A percentile compares a stretch with the other conserved stretches of the same genome.
phyloP scores from a whole-genome alignment of 1,140 invertebrate genomes.

The Mercenaria mercenaria region DNA sequence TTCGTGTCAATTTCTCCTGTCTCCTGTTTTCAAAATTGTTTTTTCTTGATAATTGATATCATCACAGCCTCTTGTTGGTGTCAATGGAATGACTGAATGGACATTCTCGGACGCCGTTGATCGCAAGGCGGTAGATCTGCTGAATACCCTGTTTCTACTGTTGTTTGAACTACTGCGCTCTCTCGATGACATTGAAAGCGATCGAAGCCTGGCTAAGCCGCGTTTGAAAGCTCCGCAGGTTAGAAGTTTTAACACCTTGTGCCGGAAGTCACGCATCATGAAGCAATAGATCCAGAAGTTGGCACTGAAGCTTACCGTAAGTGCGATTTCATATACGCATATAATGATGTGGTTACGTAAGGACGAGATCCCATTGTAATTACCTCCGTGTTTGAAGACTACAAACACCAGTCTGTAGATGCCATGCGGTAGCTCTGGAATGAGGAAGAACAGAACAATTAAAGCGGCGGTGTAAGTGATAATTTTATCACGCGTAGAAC shows the following conservation, averaged over 20 bases:
- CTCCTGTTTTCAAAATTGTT: neutral
- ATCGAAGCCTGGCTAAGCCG: neutral
- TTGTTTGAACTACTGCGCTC: conserved; percentile 11
- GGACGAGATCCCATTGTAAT: neutral
- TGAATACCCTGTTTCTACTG: conserved; percentile 44
- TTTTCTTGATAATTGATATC: neutral
- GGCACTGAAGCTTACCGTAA: conserved; percentile 35
- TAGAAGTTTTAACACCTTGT: neutral
- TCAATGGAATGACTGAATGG: conserved; percentile 2
- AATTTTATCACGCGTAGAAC: neutral
- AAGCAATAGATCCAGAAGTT: conserved; percentile 63
- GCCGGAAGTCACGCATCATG: conserved; percentile 63
- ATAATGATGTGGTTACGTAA: conserved; percentile 1
- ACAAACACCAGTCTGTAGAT: conserved; percentile 21
- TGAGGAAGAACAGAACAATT: conserved; percentile 54
- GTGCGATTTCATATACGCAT: conserved; percentile 28
- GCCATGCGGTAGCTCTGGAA: conserved; percentile 51
- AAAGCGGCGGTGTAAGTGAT: conserved; percentile 37
- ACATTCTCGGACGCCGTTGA: conserved; percentile 44
- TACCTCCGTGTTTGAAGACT: neutral
- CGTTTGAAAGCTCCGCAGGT: conserved; percentile 11
- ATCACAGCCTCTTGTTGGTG: neutral
- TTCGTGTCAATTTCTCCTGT: neutral
- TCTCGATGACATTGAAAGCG: conserved; percentile 9
- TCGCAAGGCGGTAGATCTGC: conserved; percentile 23